These are phyloP conservation scores for Elysia crispata DNA, from an alignment of 2,888 invertebrate genomes.

Conservation along the genomic window DNA sequence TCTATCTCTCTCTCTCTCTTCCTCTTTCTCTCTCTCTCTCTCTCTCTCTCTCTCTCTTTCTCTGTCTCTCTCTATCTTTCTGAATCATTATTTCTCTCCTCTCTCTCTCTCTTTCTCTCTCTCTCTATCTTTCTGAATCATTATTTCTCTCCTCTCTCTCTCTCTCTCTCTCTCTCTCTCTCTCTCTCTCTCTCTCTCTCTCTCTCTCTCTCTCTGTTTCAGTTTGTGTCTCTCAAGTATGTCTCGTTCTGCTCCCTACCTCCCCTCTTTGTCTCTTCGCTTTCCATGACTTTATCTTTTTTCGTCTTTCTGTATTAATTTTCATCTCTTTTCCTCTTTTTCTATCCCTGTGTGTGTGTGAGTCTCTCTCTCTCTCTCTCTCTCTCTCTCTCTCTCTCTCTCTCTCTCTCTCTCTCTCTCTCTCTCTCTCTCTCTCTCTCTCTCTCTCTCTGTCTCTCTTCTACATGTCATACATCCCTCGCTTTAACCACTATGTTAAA, in stretches of 20 bases:
- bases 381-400: background rate
- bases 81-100: too few species aligned
- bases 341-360: background rate
- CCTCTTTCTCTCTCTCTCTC: too few species aligned
- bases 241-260: background rate
- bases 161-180: background rate
- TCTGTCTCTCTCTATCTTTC: too few species aligned
- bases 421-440: background rate
- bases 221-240: background rate
- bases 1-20: too few species aligned
- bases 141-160: constrained; percentile 7
- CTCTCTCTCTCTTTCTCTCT: too few species aligned
- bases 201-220: background rate
- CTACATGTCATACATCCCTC: too few species aligned
- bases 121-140: background rate
- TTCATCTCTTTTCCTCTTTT: background rate
- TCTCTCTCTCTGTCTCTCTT: too few species aligned
- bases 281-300: too few species aligned
- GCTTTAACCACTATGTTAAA: too few species aligned
- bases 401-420: constrained; percentile 18
- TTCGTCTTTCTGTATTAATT: background rate
- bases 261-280: too few species aligned
- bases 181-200: constrained; percentile 18
- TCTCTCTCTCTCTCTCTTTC: too few species aligned
- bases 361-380: constrained; percentile 3